phyloP scores from a whole-genome alignment of 1,140 invertebrate genomes.

The Euwallacea similis region DNA sequence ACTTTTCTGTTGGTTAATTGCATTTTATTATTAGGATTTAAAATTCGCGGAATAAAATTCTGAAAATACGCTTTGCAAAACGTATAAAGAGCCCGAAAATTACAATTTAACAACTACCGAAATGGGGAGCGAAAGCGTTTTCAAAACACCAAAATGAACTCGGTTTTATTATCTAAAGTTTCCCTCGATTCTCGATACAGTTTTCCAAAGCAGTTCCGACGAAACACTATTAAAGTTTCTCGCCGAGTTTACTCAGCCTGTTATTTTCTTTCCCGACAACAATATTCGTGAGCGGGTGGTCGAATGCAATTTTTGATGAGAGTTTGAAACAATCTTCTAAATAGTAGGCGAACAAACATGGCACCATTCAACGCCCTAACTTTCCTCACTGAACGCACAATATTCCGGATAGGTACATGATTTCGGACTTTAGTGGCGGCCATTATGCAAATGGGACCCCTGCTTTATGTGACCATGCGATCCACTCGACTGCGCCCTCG shows the following conservation, averaged over 20 bases:
- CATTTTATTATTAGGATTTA: too few relatives aligned
- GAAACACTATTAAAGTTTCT: conserved; percentile 16
- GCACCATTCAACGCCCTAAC: conserved; percentile 5
- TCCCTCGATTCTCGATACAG: conserved; percentile 9
- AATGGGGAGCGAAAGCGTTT: conserved; percentile 12
- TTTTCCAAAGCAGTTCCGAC: conserved; percentile 5
- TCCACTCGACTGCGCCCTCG: conserved; percentile 30
- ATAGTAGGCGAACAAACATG: not conserved
- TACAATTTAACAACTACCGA: conserved; percentile 6
- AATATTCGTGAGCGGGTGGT: conserved; percentile 4
- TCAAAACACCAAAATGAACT: conserved; percentile 8
- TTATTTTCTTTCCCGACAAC: not conserved
- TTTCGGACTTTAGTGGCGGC: conserved; percentile 28
- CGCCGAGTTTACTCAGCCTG: conserved; percentile 11
- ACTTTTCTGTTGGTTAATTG: too few relatives aligned
- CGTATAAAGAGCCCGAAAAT: not conserved
- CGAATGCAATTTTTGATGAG: not conserved
- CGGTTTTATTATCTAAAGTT: conserved; percentile 16
- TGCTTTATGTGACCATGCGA: conserved; percentile 23
- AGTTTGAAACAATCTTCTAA: not conserved
- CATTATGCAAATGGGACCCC: conserved; percentile 14
- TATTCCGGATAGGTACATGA: conserved; percentile 27
- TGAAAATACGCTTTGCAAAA: too few relatives aligned
- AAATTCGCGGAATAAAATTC: too few relatives aligned
- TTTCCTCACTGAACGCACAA: conserved; percentile 23